These are phyloP conservation scores for Limanda limanda DNA, from an alignment of 2,113 vertebrate species.

Conservation along the genomic window DNA sequence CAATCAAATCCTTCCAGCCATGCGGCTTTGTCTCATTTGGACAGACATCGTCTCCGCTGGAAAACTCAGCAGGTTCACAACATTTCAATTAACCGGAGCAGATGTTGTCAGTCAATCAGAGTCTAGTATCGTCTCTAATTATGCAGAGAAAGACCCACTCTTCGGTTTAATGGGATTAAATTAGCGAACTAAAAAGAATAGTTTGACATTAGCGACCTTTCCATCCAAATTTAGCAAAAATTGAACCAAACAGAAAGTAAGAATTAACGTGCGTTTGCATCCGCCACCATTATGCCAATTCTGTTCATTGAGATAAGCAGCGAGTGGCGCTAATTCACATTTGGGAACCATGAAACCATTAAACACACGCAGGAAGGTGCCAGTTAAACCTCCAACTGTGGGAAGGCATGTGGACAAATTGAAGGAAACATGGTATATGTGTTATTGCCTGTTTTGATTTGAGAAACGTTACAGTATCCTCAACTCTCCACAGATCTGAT, in stretches of 20 bases:
- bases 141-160: neutral
- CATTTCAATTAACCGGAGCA: conserved; percentile 26
- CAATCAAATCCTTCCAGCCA: neutral
- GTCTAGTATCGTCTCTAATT: neutral
- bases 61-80: conserved; percentile 11
- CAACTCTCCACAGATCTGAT: too few relatives aligned
- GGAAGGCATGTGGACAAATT: neutral
- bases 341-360: neutral
- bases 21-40: neutral
- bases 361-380: neutral
- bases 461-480: too few relatives aligned
- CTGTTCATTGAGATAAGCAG: neutral
- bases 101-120: conserved; percentile 17
- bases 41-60: neutral
- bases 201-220: neutral
- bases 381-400: neutral
- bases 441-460: neutral
- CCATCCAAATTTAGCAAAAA: neutral
- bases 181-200: neutral
- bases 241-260: neutral
- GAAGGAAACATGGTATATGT: neutral
- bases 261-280: neutral
- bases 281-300: neutral
- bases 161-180: neutral
- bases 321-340: neutral